Percentiles rank a stretch among this genome's conserved stretches.
Conservation (phyloP, 2,888 invertebrate genomes). For the Macrophya alboannulata region DNA sequence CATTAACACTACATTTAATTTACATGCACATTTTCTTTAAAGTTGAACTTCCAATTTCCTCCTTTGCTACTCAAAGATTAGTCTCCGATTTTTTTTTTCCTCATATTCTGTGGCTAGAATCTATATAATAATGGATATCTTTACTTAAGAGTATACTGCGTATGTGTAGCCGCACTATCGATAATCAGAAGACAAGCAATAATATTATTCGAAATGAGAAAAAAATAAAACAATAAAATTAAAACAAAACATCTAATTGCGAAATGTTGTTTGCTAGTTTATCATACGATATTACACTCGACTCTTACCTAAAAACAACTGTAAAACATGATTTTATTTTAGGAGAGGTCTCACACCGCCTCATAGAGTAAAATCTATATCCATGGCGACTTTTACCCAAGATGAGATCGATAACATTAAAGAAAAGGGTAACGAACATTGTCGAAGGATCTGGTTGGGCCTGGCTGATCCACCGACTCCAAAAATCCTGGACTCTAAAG, state of each 20-base stretch:
- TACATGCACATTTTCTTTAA: neutral
- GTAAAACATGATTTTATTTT: conserved; percentile 64
- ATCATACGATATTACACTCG: neutral
- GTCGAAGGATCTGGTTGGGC: conserved; percentile 96
- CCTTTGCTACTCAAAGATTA: neutral
- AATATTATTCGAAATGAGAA: neutral
- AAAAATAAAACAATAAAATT: neutral
- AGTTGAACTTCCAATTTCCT: conserved; percentile 7
- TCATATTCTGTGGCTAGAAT: neutral
- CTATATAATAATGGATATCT: neutral
- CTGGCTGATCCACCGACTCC: conserved; percentile 86
- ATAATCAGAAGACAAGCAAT: neutral
- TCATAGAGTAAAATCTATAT: conserved; percentile 98
- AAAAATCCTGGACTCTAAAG: conserved; percentile 84
- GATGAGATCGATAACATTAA: conserved; percentile 97
- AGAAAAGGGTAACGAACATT: conserved; percentile 96
- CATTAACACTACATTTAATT: neutral
- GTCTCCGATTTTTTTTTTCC: neutral
- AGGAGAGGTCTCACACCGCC: conserved; percentile 99
- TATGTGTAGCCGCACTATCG: neutral
- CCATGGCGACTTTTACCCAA: conserved; percentile 98
- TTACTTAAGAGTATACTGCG: neutral
- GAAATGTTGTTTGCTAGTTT: neutral
- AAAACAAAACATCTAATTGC: neutral
- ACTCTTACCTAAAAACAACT: neutral